Base-by-base conservation (phyloP, 1,140 invertebrate species). In the Solenopsis fugax region DNA sequence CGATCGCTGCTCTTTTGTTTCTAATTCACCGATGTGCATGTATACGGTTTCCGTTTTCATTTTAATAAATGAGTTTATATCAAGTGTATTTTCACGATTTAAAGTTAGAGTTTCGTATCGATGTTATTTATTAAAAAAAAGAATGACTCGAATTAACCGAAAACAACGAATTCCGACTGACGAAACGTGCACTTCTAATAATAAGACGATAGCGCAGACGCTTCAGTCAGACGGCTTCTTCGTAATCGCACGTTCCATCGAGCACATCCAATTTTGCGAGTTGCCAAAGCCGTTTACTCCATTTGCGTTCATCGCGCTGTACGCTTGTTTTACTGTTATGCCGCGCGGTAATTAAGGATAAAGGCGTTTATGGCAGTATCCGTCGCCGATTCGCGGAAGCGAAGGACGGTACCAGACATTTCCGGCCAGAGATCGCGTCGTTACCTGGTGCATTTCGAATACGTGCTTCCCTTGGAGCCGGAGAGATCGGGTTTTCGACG, bases 331-430 rank as follows among this genome's bases (percentile, higher is more conserved):
- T 50, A 84, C 80, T 50, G 80, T 75, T 84, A 84, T 54, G 48
- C 13, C 18, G 45, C 18, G 37, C 54, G 41, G 80, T 84, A 75
- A 84, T 84, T 73, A 84, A 73, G 67, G 67, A 48, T 73, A 73
- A 75, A 60, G 56, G 80, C 80, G 69, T 73, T 84, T 84, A 84
- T 62, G 29, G 69, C 80, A 62, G 50, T 84, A 73, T 45, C 69
- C 50, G 24, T 84, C 69, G 80, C 34, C 41, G 41, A 62, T 50
- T 18, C 41, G 54, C 18, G n/a, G 54, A 21, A 62, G 34, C 69
- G 54, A 37, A 50, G 52, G 69, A 82, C 37, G 67, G 2, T 16
- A 21, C 18, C 56, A 37, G 77, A 81, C 48, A 81, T 81, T 56
- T 56, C 77, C 80, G 54, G 24, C 10, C 54, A 18, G 80, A 84